These are phyloP conservation scores for Mythimna albipuncta DNA, from an alignment of 2,888 invertebrate genomes.

Conservation along the genomic window DNA sequence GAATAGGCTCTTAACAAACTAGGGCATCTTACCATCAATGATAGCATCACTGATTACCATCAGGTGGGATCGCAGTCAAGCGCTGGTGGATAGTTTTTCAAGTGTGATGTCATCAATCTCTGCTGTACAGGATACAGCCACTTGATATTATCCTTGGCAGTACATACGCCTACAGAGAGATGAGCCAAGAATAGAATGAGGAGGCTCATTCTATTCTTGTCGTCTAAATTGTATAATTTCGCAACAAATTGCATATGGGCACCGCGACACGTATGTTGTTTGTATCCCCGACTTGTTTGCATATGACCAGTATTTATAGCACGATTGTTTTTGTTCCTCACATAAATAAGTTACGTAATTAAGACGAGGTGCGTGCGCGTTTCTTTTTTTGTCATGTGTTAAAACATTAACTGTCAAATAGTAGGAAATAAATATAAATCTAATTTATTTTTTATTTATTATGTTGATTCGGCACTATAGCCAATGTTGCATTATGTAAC, in stretches of 20 bases:
- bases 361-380: constrained; percentile 25
- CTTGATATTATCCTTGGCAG: constrained; percentile 34
- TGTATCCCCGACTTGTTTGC: constrained; percentile 27
- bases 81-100: not conserved
- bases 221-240: constrained; percentile 40
- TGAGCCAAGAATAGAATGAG: constrained; percentile 1
- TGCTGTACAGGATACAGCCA: constrained; percentile 39
- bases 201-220: constrained; percentile 34
- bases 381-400: constrained; percentile 12
- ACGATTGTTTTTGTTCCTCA: constrained; percentile 44
- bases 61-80: too few species aligned
- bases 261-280: constrained; percentile 45
- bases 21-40: too few species aligned
- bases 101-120: not conserved
- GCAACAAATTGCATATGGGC: constrained; percentile 40
- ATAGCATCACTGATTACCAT: too few species aligned
- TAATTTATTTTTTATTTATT: too few species aligned
- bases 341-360: constrained; percentile 51
- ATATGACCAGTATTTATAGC: constrained; percentile 42
- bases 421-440: too few species aligned
- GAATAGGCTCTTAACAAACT: too few species aligned
- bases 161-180: constrained; percentile 29
- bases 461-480: too few species aligned
- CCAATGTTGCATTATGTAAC: too few species aligned
- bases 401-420: too few species aligned